Evolutionary conservation across 2,888 invertebrate species (phyloP), one percentile per base, ranked within the genome.

Genomic region (Biston stratarius): DNA sequence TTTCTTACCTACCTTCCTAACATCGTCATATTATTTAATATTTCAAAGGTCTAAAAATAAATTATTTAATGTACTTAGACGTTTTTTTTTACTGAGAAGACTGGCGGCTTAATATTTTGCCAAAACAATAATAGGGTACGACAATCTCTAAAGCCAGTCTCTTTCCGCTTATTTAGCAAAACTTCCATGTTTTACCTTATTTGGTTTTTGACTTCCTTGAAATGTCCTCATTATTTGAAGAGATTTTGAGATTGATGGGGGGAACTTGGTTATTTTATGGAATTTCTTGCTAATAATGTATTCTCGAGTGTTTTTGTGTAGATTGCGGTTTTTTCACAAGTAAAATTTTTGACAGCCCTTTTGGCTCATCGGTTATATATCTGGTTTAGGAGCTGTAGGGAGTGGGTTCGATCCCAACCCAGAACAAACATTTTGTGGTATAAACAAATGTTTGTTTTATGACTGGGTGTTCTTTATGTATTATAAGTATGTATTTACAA

Each of bases 71-170:
- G 6, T 14, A 52, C 52, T 49, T 49, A 10, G 24, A 53, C 56
- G 47, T 68, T 49, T 59, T 56, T 51, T 55, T 44, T 38, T 15
- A 11, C 44, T 53, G 24, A 33, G 53, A 58, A 64, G 49, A 42
- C 47, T 61, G 14, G 36, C 42, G 33, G 44, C 60, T 61, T 55
- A 24, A 52, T 36, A 33, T 66, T 61, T 24, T 45, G 15, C 42
- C 11, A 52, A 44, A 60, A 60, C 60, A 62, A 24, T 69, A 69
- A 69, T 63, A 57, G 48, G 53, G 44, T 38, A 66, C 47, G 63
- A 69, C 66, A 61, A 63, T 58, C 57, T 36, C 51, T 57, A 66
- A 69, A 62, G 48, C 60, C 63, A 51, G 42, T 40, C 15, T 58
- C 48, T 56, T 56, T n/a, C 42, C 36, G 56, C 52, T 64, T 69